Base-by-base conservation (phyloP, 2,113 vertebrate genomes). In the Circaetus cinerascens region DNA sequence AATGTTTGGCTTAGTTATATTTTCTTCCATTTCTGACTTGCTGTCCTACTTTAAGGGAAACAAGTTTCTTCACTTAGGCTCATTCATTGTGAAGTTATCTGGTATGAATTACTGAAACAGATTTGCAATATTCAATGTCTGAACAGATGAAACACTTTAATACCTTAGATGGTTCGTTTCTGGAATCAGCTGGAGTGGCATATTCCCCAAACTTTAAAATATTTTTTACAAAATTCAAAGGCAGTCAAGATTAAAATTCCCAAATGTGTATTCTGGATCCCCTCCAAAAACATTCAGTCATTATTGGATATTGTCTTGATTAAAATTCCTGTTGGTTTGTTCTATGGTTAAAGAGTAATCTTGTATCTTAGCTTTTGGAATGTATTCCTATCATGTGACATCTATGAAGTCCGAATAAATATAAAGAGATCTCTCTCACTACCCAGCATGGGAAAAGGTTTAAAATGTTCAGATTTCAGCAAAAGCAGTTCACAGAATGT, bases 261-360 rank as follows among this genome's bases (percentile, higher is more conserved):
- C 98, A 98, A 98, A 98, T 98, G 98, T 97, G 94, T 98, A 97
- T 97, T 95, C 97, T 98, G 98, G 98, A 98, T 94, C 5, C 2
- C 57, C 74, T 98, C 98, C 98, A 98, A 97, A 98, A 96, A 83
- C 96, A 97, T 98, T 98, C 98, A 98, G 98, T 98, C 98, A 98
- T 99, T 99, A 98, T 98, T 98, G 98, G 97, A 98, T 98, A 98
- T 98, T 98, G 98, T 98, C 98, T 98, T 98, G 98, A 99, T 99
- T 98, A 98, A 99, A 99, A 99, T 98, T 99, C 98, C 98, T 98
- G 97, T 98, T 98, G 98, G 98, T 99, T 98, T 98, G 97, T 97
- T 97, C 98, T 97, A 95, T 97, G 98, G 98, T 98, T 98, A 98
- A 98, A 92, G 96, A 97, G 91, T 97, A 98, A 98, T 98, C 97